phyloP scores from a whole-genome alignment of 2,113 vertebrate species.

The Aplodontia rufa region DNA sequence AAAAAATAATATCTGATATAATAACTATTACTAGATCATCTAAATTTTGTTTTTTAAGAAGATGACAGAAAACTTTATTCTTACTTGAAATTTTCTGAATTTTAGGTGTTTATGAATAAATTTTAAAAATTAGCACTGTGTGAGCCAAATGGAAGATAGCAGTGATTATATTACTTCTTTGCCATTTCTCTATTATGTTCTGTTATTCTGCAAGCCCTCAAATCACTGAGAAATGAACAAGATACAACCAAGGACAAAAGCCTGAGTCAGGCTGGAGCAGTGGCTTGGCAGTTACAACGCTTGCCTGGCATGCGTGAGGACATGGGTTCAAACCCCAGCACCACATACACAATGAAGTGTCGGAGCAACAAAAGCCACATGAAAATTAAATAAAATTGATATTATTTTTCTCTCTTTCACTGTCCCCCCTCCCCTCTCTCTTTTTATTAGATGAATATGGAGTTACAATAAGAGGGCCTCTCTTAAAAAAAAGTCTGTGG shows the following conservation, averaged over 20 bases:
- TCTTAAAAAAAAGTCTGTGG: no score
- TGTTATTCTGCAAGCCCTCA: neutral
- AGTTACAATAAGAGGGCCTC: no score
- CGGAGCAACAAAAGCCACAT: no score
- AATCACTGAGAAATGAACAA: neutral
- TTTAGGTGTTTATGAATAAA: neutral
- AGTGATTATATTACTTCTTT: neutral
- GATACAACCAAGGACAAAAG: neutral
- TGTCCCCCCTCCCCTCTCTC: no score
- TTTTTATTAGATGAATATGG: no score
- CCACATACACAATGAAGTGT: no score
- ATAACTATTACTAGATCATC: neutral
- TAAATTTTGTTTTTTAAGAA: neutral
- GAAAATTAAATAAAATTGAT: no score
- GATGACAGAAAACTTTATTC: neutral
- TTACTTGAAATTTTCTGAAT: neutral
- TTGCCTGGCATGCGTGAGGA: no score
- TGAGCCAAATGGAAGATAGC: neutral
- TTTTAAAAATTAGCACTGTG: neutral
- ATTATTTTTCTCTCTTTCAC: no score
- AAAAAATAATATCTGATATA: neutral
- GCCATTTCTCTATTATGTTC: neutral
- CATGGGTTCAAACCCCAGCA: no score
- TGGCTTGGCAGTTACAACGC: no score
- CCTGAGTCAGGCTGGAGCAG: no score